These are phyloP conservation scores for Helicoverpa zea DNA, from an alignment of 1,140 invertebrate genomes.

Conservation along the genomic window DNA sequence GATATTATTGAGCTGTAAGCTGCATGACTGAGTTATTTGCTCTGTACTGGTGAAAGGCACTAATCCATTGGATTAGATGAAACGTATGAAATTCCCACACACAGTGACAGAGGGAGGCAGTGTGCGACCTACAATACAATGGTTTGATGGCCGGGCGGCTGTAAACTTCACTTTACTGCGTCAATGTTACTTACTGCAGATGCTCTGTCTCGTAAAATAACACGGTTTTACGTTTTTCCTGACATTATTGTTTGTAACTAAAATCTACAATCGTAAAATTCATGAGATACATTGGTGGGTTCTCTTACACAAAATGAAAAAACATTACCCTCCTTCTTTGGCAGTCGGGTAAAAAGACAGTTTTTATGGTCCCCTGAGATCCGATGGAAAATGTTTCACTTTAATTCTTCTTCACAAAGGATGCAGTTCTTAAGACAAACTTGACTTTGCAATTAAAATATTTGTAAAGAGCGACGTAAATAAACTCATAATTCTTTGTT, in stretches of 20 bases:
- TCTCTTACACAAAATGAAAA: slow-evolving; percentile 1
- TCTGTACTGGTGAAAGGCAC: too few species aligned
- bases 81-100: not conserved
- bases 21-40: too few species aligned
- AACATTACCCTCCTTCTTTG: too few species aligned
- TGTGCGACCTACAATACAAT: not conserved
- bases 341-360: too few species aligned
- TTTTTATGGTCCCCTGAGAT: not conserved
- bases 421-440: not conserved
- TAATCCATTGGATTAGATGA: too few species aligned
- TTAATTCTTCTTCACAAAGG: not conserved
- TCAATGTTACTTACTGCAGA: slow-evolving; percentile 21
- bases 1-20: too few species aligned
- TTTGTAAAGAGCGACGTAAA: too few species aligned
- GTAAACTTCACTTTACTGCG: slow-evolving; percentile 37
- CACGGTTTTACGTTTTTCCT: slow-evolving; percentile 16
- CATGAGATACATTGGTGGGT: slow-evolving; percentile 2
- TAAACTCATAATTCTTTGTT: too few species aligned
- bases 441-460: not conserved
- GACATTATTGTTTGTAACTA: slow-evolving; percentile 18
- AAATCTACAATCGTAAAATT: slow-evolving; percentile 1
- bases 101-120: not conserved
- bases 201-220: slow-evolving; percentile 23
- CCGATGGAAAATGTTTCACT: slow-evolving; percentile 1
- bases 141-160: slow-evolving; percentile 1